Conservation (phyloP, 2,888 invertebrate genomes). For the Timema cristinae region DNA sequence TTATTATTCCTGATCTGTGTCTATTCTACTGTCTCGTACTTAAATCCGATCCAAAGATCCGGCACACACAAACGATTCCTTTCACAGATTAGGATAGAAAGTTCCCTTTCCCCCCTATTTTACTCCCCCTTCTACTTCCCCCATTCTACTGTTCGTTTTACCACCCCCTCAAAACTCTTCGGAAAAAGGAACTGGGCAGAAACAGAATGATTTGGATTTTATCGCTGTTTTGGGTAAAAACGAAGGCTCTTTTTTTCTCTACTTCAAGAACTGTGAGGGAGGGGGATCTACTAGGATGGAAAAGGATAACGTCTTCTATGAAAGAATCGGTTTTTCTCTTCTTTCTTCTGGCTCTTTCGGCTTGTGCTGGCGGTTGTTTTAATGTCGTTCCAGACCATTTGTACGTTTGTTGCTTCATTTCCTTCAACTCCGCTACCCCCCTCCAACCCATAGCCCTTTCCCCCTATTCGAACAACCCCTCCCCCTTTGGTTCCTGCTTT, state of each 20-base stretch:
- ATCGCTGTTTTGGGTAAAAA: conserved; percentile 24
- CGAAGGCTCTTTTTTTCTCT: not conserved
- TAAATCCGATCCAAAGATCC: no score
- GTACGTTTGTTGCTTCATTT: conserved; percentile 47
- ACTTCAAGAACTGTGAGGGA: not conserved
- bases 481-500: no score
- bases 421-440: conserved; percentile 36
- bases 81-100: no score
- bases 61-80: no score
- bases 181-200: conserved; percentile 11
- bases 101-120: no score
- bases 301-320: conserved; percentile 12
- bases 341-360: conserved; percentile 11
- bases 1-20: no score
- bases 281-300: not conserved
- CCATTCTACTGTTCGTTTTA: no score
- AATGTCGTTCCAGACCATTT: conserved; percentile 47
- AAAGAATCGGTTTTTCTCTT: conserved; percentile 16
- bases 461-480: not conserved
- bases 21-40: no score
- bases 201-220: conserved; percentile 28
- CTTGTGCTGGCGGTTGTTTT: conserved; percentile 41
- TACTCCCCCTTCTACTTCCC: no score
- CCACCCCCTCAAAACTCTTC: not conserved
- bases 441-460: conserved; percentile 8